phyloP scores from a whole-genome alignment of 2,113 vertebrate genomes.

The Chaenogobius annularis region DNA sequence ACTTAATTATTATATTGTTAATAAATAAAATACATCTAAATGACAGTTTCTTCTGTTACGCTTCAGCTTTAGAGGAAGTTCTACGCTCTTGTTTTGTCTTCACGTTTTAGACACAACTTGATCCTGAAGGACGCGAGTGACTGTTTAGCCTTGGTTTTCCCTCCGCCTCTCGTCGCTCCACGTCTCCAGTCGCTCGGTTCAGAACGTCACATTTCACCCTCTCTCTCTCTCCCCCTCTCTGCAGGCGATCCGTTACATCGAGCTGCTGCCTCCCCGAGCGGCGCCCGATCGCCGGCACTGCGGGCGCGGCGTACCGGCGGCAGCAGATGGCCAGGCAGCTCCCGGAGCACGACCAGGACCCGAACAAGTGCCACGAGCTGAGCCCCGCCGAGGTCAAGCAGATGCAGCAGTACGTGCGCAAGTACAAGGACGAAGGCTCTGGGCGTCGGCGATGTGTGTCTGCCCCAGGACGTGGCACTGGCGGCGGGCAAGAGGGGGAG shows the following conservation, averaged over 20 bases:
- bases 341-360: constrained; percentile 97
- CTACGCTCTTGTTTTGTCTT: constrained; percentile 43
- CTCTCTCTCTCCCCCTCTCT: neutral
- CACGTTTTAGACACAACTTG: neutral
- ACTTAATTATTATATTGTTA: too few species aligned
- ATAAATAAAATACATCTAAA: too few species aligned
- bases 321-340: constrained; percentile 97
- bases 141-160: neutral
- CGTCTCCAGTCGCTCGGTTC: neutral
- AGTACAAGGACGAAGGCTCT: constrained; percentile 94
- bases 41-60: neutral
- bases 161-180: too few species aligned
- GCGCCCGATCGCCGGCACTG: constrained; percentile 88
- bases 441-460: constrained; percentile 88
- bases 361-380: constrained; percentile 91
- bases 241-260: constrained; percentile 92
- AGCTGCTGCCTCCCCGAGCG: constrained; percentile 94
- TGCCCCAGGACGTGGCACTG: constrained; percentile 83
- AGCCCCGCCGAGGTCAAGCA: constrained; percentile 89
- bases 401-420: constrained; percentile 96
- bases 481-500: constrained; percentile 12
- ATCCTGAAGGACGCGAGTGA: constrained; percentile 10
- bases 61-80: neutral
- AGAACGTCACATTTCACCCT: neutral
- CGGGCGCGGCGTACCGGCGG: constrained; percentile 94